Evolutionary conservation across 2,888 invertebrate species (phyloP), one percentile per base, ranked within the genome.

Genomic region (Synanthedon formicaeformis): DNA sequence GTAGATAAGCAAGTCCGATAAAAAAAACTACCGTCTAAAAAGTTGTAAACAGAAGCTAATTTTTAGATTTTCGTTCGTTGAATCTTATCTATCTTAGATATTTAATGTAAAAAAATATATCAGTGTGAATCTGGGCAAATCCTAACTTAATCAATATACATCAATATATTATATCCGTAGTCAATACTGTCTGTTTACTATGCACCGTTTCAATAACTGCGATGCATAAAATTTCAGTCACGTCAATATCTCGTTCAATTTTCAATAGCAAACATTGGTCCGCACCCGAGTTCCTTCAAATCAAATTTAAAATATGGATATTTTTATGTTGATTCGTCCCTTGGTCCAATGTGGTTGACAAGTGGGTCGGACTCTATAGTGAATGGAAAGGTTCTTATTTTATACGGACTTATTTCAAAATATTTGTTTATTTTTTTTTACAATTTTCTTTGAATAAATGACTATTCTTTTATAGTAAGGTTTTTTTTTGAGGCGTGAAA

Each of bases 241-340:
- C 85, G 82, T 80, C 79, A 80, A 72, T 67, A 69, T 73, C 71
- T 73, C 69, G 68, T 75, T 74, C 82, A 81, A 85, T 82, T 85
- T 86, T 78, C 84, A 84, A 85, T 83, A 73, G 86, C 80, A 86
- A 87, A 87, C 83, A 87, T 86, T 86, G 80, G 86, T 75, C 75
- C 79, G 70, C 66, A 63, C 57, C 61, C 57, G 72, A 79, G 72
- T 68, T 68, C 57, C 63, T 72, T 69, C 71, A 83, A 86, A 86
- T 86, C 85, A 82, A 82, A 86, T 86, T 87, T 85, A 82, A 85
- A 85, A 82, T 83, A 81, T 83, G 78, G 78, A 79, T 80, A 83
- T 84, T 80, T 78, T 77, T 75, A 81, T 80, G 78, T 76, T 80
- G 75, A 80, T 78, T 68, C 69, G 65, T 67, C 77, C 79, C 78